These are phyloP conservation scores for Ibycter americanus DNA, from an alignment of 2,797 vertebrate genomes.

Conservation along the genomic window DNA sequence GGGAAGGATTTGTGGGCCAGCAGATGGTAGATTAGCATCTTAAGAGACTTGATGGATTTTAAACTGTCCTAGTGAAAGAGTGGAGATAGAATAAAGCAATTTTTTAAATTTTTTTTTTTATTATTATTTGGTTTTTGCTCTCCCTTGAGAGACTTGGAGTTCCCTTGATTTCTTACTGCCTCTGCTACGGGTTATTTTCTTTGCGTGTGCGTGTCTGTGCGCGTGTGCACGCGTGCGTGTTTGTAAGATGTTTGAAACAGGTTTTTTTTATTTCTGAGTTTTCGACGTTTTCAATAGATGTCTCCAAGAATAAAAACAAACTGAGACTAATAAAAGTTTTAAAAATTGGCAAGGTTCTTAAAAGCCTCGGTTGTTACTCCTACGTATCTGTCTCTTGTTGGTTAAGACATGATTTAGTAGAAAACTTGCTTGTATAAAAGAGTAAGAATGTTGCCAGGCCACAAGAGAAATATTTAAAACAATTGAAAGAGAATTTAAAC, in stretches of 20 bases:
- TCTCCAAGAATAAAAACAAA: slow-evolving; percentile 4
- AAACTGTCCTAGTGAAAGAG: slow-evolving; percentile 26
- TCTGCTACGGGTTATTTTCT: not conserved
- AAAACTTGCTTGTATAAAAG: slow-evolving; percentile 12
- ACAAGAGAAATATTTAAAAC: not conserved
- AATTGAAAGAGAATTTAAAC: not conserved
- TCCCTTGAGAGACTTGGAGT: not conserved
- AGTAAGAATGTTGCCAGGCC: not conserved
- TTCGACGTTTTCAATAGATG: not conserved
- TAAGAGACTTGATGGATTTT: slow-evolving; percentile 19
- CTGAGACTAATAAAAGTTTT: slow-evolving; percentile 17
- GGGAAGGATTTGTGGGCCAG: slow-evolving; percentile 18
- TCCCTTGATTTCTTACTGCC: not conserved
- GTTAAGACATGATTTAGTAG: not conserved
- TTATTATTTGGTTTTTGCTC: not conserved
- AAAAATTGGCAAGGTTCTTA: not conserved
- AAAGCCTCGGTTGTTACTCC: not conserved
- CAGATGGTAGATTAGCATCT: slow-evolving; percentile 53
- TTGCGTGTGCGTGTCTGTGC: not conserved
- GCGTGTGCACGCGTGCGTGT: not conserved
- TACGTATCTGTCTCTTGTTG: not conserved
- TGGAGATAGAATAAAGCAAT: slow-evolving; percentile 13
- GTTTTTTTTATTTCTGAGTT: not conserved
- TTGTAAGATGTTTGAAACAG: not conserved
- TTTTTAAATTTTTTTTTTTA: not conserved